Conservation (phyloP, 2,888 invertebrate genomes). For the Junonia oenone region DNA sequence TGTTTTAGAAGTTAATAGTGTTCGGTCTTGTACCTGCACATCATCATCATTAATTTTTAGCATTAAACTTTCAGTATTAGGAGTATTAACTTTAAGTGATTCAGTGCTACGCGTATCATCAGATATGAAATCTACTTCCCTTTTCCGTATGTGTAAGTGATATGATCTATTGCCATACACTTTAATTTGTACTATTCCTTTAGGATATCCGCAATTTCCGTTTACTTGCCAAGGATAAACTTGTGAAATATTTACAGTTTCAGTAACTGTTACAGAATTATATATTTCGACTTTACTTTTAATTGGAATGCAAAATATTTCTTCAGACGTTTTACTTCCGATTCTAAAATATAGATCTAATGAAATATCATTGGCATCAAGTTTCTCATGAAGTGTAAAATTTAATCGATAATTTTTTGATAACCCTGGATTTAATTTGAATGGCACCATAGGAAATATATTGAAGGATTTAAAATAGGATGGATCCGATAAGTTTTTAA, state of each 20-base stretch:
- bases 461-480: constrained; percentile 40
- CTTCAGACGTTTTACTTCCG: constrained; percentile 35
- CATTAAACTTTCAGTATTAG: constrained; percentile 39
- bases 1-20: constrained; percentile 22
- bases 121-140: constrained; percentile 34
- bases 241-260: constrained; percentile 46
- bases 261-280: constrained; percentile 38
- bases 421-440: constrained; percentile 55
- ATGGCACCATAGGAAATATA: constrained; percentile 43
- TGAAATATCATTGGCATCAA: constrained; percentile 32
- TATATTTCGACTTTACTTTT: constrained; percentile 34
- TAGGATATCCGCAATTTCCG: constrained; percentile 40
- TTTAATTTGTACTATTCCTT: constrained; percentile 38
- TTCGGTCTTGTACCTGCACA: constrained; percentile 31
- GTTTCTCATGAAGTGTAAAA: constrained; percentile 40
- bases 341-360: constrained; percentile 50
- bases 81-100: constrained; percentile 37
- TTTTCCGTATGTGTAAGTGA: constrained; percentile 48
- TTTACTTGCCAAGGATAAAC: constrained; percentile 56
- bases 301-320: constrained; percentile 52
- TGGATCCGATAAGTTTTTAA: constrained; percentile 44
- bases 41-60: constrained; percentile 37
- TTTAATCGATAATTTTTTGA: constrained; percentile 42
- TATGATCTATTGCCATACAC: constrained; percentile 42
- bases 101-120: constrained; percentile 19